Evolutionary conservation across 2,888 invertebrate species (phyloP), one percentile per base, ranked within the genome.

Genomic region (Tinea pellionella): DNA sequence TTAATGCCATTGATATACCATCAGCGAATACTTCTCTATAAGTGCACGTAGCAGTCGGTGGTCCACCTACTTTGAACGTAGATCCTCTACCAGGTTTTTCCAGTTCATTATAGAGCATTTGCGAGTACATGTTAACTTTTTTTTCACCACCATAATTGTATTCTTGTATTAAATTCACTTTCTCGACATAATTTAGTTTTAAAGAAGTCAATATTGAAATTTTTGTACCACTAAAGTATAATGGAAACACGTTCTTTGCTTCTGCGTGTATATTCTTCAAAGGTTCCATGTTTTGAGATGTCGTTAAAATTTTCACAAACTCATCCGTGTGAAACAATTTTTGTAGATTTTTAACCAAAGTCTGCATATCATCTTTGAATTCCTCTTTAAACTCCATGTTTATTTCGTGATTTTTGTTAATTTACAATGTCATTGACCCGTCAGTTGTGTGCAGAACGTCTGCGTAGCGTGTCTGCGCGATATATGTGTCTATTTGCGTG

Each of bases 101-200:
- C 72, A 81, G 68, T 67, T 87, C 87, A 61, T 83, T 84, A 64
- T 86, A 75, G 13, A 87, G 68, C 51, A 85, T 65, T 18, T 79
- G 77, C 16, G 73, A 66, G 63, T 72, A 84, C 60, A 77, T 77
- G 61, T 74, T 78, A 65, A 83, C 77, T 0, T 74, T 65, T 1
- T 85, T 81, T 60, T 75, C 82, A 0, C 80, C 69, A 63, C 83
- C 83, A 61, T 74, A 84, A 64, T 78, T 82, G 67, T 87, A 87
- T 58, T 84, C 77, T 66, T 87, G 87, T 16, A 79, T 73, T 13
- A 87, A 64, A 63, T 78, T 84, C 37, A 87, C 80, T 61, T 74
- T 82, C 59, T 85, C 77, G 67, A 82, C 66, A 9, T 29, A 13
- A 15, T 57, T 15, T 30, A 13, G n/a, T 1, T 47, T 47, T 59